These are phyloP conservation scores for Philhelius pedissequus DNA, from an alignment of 2,888 invertebrate genomes.

Conservation along the genomic window DNA sequence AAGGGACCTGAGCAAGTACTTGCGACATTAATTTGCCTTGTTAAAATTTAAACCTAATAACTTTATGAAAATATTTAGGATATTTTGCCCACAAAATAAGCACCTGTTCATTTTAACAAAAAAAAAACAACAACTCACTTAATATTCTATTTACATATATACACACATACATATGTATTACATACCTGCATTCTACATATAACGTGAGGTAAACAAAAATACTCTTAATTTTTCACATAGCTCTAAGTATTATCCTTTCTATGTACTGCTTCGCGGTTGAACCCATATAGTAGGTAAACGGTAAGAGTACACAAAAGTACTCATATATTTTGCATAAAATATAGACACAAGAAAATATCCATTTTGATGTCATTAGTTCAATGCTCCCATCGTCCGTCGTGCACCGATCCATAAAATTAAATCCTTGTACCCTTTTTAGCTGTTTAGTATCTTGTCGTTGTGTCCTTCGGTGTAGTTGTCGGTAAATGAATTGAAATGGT, in stretches of 20 bases:
- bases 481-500: conserved; percentile 64
- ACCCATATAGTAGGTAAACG: neutral
- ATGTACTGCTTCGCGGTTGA: neutral
- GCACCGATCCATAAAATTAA: conserved; percentile 63
- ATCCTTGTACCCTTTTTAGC: conserved; percentile 45
- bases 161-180: too few species aligned
- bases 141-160: too few species aligned
- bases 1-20: too few species aligned
- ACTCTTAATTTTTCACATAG: too few species aligned
- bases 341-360: conserved; percentile 16
- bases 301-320: neutral
- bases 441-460: neutral
- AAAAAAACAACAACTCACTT: too few species aligned
- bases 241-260: neutral
- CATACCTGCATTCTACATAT: too few species aligned
- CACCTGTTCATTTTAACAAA: too few species aligned
- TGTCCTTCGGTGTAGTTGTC: conserved; percentile 32
- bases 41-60: too few species aligned
- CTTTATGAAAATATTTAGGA: too few species aligned
- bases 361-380: conserved; percentile 64
- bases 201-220: too few species aligned
- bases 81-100: too few species aligned
- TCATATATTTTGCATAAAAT: neutral
- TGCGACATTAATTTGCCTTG: too few species aligned
- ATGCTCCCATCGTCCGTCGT: conserved; percentile 61